A percentile compares a stretch with the other conserved stretches of the same genome.
These are phyloP conservation scores for Andrena camellia DNA, from an alignment of 2,888 invertebrate species.

Conservation along the genomic window DNA sequence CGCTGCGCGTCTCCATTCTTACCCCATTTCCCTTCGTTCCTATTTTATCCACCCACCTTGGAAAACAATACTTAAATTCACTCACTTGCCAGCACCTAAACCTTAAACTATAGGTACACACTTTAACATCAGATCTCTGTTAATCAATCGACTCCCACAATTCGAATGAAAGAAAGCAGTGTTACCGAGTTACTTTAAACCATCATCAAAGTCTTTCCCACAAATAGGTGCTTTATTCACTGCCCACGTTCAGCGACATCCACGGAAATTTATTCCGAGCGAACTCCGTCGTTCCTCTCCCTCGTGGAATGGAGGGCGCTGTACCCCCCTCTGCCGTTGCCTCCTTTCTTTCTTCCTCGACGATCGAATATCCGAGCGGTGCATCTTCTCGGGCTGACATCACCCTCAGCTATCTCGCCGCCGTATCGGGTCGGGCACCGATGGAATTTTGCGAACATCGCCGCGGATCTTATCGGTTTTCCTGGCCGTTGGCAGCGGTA, in stretches of 20 bases:
- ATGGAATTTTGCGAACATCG: constrained; percentile 30
- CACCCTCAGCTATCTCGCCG: constrained; percentile 19
- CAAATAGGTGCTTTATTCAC: background rate
- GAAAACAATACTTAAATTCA: too few species aligned
- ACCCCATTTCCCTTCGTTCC: background rate
- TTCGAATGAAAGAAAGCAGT: too few species aligned
- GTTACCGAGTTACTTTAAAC: too few species aligned
- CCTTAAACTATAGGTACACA: too few species aligned
- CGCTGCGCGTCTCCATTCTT: background rate
- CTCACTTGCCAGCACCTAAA: too few species aligned
- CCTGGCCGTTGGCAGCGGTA: background rate
- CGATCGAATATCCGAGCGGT: background rate
- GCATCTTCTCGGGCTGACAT: constrained; percentile 6
- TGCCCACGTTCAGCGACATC: background rate
- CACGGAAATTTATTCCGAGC: background rate
- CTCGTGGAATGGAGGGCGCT: background rate
- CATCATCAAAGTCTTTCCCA: background rate
- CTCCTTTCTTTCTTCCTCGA: background rate
- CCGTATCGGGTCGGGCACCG: background rate
- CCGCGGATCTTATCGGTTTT: constrained; percentile 42
- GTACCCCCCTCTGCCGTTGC: background rate
- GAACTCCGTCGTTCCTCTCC: background rate
- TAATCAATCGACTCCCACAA: too few species aligned
- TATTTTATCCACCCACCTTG: background rate
- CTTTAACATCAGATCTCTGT: too few species aligned